These are phyloP conservation scores for Drosophila fungiperda DNA, from an alignment of 2,888 invertebrate genomes.

Conservation along the genomic window DNA sequence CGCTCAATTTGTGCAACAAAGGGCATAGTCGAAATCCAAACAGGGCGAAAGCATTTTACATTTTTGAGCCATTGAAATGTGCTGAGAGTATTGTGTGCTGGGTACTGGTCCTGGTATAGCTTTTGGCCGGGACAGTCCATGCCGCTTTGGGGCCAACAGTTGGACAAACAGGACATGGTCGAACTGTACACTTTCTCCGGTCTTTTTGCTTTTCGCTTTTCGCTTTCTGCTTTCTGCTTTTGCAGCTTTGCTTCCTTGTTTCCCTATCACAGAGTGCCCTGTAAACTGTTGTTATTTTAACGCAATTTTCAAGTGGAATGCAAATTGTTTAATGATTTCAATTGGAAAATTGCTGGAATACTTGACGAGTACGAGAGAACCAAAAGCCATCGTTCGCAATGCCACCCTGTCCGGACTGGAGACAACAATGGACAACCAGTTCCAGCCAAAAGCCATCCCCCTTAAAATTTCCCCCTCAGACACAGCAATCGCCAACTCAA, in stretches of 20 bases:
- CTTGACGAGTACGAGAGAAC: constrained; percentile 66
- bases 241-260: constrained; percentile 17
- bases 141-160: constrained; percentile 22
- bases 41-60: constrained; percentile 57
- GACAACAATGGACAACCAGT: constrained; percentile 18
- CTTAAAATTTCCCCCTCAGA: background rate
- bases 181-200: constrained; percentile 40
- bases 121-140: constrained; percentile 2
- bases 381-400: constrained; percentile 27
- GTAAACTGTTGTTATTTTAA: constrained; percentile 81
- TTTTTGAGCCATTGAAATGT: constrained; percentile 75
- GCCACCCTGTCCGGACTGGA: constrained; percentile 1
- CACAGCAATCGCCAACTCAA: constrained; percentile 24
- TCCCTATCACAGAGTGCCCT: constrained; percentile 43
- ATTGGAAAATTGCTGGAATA: constrained; percentile 84
- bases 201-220: constrained; percentile 18
- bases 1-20: constrained; percentile 78
- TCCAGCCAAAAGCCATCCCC: constrained; percentile 15
- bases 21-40: constrained; percentile 49
- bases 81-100: constrained; percentile 65
- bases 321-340: constrained; percentile 84
- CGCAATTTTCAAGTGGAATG: constrained; percentile 84
- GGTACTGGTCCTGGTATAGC: constrained; percentile 1
- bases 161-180: constrained; percentile 45
- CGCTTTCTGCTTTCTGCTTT: constrained; percentile 12